Base-by-base conservation (phyloP, 2,797 vertebrate genomes). In the Acanthornis magna region DNA sequence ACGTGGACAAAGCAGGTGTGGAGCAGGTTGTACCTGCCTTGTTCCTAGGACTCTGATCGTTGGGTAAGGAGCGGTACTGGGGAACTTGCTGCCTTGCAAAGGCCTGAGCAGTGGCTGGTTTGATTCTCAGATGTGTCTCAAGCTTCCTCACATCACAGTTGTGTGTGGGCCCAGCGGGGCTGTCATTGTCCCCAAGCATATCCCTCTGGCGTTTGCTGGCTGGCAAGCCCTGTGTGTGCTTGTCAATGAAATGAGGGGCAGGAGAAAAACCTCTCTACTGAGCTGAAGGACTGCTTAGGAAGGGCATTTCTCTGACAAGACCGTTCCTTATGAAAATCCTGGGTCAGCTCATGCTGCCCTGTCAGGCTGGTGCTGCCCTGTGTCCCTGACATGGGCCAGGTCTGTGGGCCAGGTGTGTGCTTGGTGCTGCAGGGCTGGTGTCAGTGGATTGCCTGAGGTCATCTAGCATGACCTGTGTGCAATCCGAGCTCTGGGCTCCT, bases 381-480 rank as follows among this genome's bases (percentile, higher is more conserved):
- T 18, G 18, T 54, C 53, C 48, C 54, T 27, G 74, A 4, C 1
- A 4, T 25, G 36, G 40, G 50, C 42, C 38, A 3, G 26, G 27
- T 18, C 81, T 42, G 50, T 43, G 30, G 36, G 36, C 42, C 38
- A 3, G 26, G 27, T 16, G 81, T 42, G 50, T 43, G 30, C 48
- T 38, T 2, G 0, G 12, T 67, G 78, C 60, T 71, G 38, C 81
- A 27, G 16, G n/a, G 16, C 26, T 32, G 20, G 5, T 18, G 51
- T 34, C 0, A 2, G 29, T 27, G 40, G 14, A 4, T 36, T 19
- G 53, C 55, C 57, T 11, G 26, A 34, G 68, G 40, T 36, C 1
- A 0, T 25, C 66, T 57, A 5, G 0, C 34, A 4, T 34, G 36
- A 40, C 26, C 47, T 62, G 18, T 53, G 38, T 34, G 27, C 43